Evolutionary conservation across 2,113 vertebrate species (phyloP).

Genomic region (Oreochromis aureus): DNA sequence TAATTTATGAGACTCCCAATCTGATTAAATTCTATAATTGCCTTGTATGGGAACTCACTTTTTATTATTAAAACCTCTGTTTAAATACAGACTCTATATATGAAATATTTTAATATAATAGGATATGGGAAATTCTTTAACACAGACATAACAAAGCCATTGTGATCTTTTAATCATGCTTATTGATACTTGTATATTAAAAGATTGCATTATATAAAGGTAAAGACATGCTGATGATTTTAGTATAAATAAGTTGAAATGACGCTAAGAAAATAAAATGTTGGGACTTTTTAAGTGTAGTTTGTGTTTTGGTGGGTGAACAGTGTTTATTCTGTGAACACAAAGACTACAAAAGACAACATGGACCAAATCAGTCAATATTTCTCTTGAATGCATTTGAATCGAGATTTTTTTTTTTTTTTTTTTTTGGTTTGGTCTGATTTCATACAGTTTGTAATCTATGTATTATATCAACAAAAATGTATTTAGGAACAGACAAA

Average conservation of each 20-base stretch:
- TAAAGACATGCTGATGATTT: conserved; percentile 67
- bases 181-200: conserved; percentile 76
- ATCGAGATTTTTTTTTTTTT: background rate
- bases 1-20: conserved; percentile 72
- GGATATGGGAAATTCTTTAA: conserved; percentile 73
- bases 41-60: conserved; percentile 72
- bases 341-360: background rate
- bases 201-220: conserved; percentile 63
- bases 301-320: conserved; percentile 42
- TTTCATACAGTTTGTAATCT: conserved; percentile 47
- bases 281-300: conserved; percentile 67
- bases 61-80: conserved; percentile 67
- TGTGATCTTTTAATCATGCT: conserved; percentile 73
- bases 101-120: conserved; percentile 78
- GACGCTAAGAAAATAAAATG: conserved; percentile 65
- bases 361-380: conserved; percentile 6
- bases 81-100: conserved; percentile 69
- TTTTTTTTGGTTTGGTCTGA: conserved; percentile 1
- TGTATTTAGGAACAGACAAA: conserved; percentile 35
- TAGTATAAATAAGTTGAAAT: conserved; percentile 65
- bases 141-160: conserved; percentile 71
- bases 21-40: conserved; percentile 72
- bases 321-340: background rate
- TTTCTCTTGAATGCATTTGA: background rate
- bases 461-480: conserved; percentile 32